phyloP scores from a whole-genome alignment of 1,140 invertebrate genomes.

The Varroa destructor region DNA sequence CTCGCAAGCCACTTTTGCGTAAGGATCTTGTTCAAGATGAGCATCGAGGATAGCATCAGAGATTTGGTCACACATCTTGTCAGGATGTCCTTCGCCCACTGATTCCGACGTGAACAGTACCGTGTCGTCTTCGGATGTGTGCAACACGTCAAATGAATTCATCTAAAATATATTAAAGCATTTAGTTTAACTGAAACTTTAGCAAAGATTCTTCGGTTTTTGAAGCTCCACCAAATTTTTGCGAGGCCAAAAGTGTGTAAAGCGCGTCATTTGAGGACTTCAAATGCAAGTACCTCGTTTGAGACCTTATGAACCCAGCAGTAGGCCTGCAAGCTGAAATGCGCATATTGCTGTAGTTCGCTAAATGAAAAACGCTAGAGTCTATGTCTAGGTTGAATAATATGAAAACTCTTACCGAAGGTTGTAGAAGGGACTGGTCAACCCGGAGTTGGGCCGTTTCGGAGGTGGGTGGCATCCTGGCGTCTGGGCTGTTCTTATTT shows the following conservation, averaged over 20 bases:
- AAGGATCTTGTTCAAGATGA: slow-evolving; percentile 41
- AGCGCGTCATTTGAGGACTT: too few species aligned
- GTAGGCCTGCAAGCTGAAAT: too few species aligned
- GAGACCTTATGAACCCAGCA: too few species aligned
- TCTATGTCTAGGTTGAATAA: too few species aligned
- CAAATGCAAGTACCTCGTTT: too few species aligned
- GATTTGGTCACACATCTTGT: slow-evolving; percentile 45
- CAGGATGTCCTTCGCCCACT: slow-evolving; percentile 35
- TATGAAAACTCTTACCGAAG: background rate
- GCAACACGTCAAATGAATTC: slow-evolving; percentile 15
- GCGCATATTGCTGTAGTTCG: too few species aligned
- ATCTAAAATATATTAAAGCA: background rate
- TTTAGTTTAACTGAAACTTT: too few species aligned
- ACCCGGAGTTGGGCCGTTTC: slow-evolving; percentile 14
- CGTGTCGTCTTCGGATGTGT: slow-evolving; percentile 18
- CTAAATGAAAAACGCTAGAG: too few species aligned
- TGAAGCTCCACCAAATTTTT: too few species aligned
- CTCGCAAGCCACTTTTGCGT: slow-evolving; percentile 41
- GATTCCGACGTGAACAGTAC: slow-evolving; percentile 27
- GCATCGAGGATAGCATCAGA: slow-evolving; percentile 44
- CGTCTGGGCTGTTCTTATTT: too few species aligned
- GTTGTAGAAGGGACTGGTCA: slow-evolving; percentile 10
- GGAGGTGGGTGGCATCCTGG: slow-evolving; percentile 10
- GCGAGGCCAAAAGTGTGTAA: too few species aligned
- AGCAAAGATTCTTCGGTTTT: too few species aligned